Percentiles rank a stretch among this genome's conserved stretches.
phyloP scores from a whole-genome alignment of 2,113 vertebrate genomes.

The Chamaetylas fuelleborni region DNA sequence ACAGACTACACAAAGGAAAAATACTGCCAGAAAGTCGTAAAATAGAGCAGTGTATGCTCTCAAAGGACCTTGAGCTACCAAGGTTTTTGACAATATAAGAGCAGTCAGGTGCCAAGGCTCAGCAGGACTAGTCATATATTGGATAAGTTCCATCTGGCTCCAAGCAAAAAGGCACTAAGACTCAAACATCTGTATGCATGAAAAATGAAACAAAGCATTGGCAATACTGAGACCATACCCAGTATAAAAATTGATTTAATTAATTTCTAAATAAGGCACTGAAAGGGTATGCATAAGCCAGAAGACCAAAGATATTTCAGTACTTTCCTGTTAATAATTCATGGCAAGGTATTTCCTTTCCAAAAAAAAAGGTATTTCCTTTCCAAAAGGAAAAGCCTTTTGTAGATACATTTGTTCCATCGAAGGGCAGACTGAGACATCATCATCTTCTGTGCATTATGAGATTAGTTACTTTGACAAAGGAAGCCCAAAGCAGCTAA shows the following conservation, averaged over 20 bases:
- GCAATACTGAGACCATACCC: neutral
- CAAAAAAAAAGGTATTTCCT: too few species aligned
- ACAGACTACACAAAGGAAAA: neutral
- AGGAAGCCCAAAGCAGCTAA: neutral
- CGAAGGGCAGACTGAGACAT: neutral
- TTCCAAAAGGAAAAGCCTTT: neutral
- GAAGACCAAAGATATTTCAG: neutral
- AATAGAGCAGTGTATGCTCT: neutral
- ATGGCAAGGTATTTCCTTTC: neutral
- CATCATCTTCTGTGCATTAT: neutral
- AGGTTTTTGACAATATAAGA: constrained; percentile 23
- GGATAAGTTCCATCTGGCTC: constrained; percentile 6
- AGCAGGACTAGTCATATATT: neutral
- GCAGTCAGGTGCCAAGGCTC: constrained; percentile 3
- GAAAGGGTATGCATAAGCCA: neutral
- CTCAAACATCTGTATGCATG: constrained; percentile 2
- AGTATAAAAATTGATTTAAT: neutral
- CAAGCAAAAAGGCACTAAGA: neutral
- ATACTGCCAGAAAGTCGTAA: neutral
- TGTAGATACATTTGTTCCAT: neutral
- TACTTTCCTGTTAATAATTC: neutral
- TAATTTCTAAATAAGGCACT: neutral
- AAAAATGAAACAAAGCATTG: constrained; percentile 10
- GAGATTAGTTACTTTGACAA: neutral
- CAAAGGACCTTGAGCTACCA: neutral